A percentile compares a stretch with the other conserved stretches of the same genome.
Evolutionary conservation across 2,888 invertebrate species (phyloP).

Genomic region (Nemotelus nigrinus): DNA sequence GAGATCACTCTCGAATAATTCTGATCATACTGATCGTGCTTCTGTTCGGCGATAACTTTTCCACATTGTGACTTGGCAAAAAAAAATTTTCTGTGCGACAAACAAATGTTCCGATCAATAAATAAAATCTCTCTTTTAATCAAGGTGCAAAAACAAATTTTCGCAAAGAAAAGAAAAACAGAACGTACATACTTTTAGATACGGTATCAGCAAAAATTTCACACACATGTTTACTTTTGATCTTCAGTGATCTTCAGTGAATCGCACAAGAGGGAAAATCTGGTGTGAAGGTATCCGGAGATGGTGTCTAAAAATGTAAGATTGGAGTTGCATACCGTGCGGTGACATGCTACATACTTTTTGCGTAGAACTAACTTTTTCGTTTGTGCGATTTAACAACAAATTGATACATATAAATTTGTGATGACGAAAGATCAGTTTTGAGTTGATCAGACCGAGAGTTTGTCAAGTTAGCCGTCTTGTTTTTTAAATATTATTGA

Average conservation of each 20-base stretch:
- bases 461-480: too few relatives aligned
- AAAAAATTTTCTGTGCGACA: neutral
- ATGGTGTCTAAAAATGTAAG: neutral
- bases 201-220: slow-evolving; percentile 18
- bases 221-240: neutral
- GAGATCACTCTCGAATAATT: neutral
- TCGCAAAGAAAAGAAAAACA: neutral
- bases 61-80: neutral
- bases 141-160: neutral
- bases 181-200: slow-evolving; percentile 19
- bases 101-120: slow-evolving; percentile 24
- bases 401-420: slow-evolving; percentile 50
- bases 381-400: slow-evolving; percentile 48
- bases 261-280: too few relatives aligned
- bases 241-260: too few relatives aligned
- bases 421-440: slow-evolving; percentile 18
- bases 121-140: slow-evolving; percentile 1
- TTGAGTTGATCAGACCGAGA: too few relatives aligned
- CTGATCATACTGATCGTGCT: slow-evolving; percentile 24
- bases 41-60: neutral
- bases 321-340: slow-evolving; percentile 21
- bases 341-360: slow-evolving; percentile 36
- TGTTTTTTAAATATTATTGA: too few relatives aligned
- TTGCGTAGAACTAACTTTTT: neutral
- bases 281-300: neutral